Base-by-base conservation (phyloP, 2,113 vertebrate species). In the Peromyscus polionotus region DNA sequence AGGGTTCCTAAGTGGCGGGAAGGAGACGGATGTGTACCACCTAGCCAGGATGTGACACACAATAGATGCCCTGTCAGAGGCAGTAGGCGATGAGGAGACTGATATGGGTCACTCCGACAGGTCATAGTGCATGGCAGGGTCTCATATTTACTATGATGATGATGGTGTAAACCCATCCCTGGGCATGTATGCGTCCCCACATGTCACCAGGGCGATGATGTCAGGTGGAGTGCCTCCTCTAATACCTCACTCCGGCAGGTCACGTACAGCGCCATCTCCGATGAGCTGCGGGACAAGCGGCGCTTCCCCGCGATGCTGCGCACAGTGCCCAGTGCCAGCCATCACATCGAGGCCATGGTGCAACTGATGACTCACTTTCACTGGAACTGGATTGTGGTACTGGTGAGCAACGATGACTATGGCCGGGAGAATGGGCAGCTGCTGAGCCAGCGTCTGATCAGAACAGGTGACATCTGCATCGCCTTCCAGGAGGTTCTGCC, bases 381-480 rank as follows among this genome's bases (percentile, higher is more conserved):
- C 72, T 99, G 99, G 99, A 99, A 98, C 87, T 99, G 99, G 99
- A 91, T 99, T 0, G 96, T 98, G 1, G 90, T 99, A 45, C 96
- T 99, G 1, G 98, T 97, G 26, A 99, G 99, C 48, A 95, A 98
- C 57, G 99, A 99, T 0, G 95, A 97, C 17, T 99, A 99, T 0
- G 99, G 99, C 51, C 96, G 98, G 2, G 93, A 98, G 33, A 99
- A 98, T 48, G 97, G 99, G 97, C 97, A 97, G 72, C 97, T 98
- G 77, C 89, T 99, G 59, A 93, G 94, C 0, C 0, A 98, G 10
- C 97, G 97, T 75, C 98, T 98, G 8, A n/a, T 97, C 0, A 11
- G 59, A 1, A 0, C 77, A 5, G 1, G 89, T 0, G 96, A 97
- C 39, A 98, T 99, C 97, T 99, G 99, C 80, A 96, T 99, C 3